Conservation (phyloP, 2,888 invertebrate genomes). For the Tinea trinotella region DNA sequence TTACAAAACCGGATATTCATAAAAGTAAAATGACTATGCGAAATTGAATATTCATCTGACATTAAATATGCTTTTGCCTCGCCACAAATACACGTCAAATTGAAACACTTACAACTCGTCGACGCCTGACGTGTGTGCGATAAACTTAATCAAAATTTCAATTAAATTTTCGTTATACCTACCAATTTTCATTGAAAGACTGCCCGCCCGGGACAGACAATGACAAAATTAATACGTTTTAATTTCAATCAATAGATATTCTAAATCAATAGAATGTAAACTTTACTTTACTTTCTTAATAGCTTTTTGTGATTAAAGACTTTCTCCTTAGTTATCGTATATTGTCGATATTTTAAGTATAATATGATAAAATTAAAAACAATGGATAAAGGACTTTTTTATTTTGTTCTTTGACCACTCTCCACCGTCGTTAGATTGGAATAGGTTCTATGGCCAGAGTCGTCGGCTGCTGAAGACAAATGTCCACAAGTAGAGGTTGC, state of each 20-base stretch:
- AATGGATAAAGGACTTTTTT: too few relatives aligned
- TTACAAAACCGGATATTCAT: conserved; percentile 4
- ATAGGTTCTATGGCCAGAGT: too few relatives aligned
- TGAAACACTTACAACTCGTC: conserved; percentile 16
- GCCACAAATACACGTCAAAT: conserved; percentile 23
- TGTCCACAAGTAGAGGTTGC: too few relatives aligned
- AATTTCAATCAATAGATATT: conserved; percentile 32
- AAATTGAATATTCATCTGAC: conserved; percentile 9
- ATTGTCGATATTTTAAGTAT: too few relatives aligned
- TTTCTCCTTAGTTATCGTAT: too few relatives aligned
- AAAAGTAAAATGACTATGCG: conserved; percentile 1
- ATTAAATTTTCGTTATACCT: conserved; percentile 64
- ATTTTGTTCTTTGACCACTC: too few relatives aligned
- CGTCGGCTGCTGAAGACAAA: too few relatives aligned
- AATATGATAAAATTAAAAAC: too few relatives aligned
- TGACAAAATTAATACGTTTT: conserved; percentile 49
- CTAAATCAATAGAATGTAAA: conserved; percentile 4
- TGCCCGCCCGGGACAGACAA: conserved; percentile 33
- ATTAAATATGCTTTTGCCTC: conserved; percentile 16
- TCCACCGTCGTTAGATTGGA: too few relatives aligned
- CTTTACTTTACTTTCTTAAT: not conserved
- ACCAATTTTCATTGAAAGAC: conserved; percentile 49
- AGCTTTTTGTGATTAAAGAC: not conserved
- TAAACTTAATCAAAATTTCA: conserved; percentile 65
- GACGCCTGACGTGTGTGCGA: conserved; percentile 40